phyloP scores from a whole-genome alignment of 2,113 vertebrate genomes.

The Rhegmatorhina hoffmannsi region DNA sequence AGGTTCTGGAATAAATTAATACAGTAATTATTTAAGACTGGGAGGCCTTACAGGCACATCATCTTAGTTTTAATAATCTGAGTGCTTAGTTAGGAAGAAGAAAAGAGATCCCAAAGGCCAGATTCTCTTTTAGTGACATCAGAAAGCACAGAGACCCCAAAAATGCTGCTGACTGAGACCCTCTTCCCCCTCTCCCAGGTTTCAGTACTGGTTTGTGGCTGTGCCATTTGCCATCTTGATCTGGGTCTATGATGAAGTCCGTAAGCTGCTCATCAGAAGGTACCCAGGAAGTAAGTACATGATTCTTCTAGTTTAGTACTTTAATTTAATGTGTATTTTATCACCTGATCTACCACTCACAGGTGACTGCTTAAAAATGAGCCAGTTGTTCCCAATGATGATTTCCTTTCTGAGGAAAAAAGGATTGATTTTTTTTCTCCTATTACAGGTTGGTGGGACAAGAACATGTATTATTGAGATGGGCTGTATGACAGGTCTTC shows the following conservation, averaged over 20 bases:
- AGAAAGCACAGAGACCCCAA: not conserved
- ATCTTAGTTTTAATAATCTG: not conserved
- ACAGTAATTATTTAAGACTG: not conserved
- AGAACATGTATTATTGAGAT: slow-evolving; percentile 82
- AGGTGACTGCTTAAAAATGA: not conserved
- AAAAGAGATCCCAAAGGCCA: not conserved
- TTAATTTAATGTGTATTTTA: not conserved
- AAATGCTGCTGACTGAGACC: not conserved
- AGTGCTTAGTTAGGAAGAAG: not conserved
- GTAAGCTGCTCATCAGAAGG: slow-evolving; percentile 80
- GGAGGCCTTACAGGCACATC: not conserved
- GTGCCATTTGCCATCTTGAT: slow-evolving; percentile 75
- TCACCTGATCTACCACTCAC: not conserved
- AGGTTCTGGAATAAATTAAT: not conserved
- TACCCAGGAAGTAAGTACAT: slow-evolving; percentile 80
- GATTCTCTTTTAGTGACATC: not conserved
- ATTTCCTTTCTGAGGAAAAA: not conserved
- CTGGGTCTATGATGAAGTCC: slow-evolving; percentile 80
- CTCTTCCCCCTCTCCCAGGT: slow-evolving; percentile 42
- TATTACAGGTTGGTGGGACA: slow-evolving; percentile 81
- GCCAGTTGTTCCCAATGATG: rapidly evolving
- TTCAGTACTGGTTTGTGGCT: slow-evolving; percentile 82
- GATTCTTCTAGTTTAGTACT: not conserved
- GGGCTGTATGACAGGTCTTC: not conserved
- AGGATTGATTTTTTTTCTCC: not conserved